phyloP scores from a whole-genome alignment of 1,140 invertebrate genomes.

The Chrysopa pallens region DNA sequence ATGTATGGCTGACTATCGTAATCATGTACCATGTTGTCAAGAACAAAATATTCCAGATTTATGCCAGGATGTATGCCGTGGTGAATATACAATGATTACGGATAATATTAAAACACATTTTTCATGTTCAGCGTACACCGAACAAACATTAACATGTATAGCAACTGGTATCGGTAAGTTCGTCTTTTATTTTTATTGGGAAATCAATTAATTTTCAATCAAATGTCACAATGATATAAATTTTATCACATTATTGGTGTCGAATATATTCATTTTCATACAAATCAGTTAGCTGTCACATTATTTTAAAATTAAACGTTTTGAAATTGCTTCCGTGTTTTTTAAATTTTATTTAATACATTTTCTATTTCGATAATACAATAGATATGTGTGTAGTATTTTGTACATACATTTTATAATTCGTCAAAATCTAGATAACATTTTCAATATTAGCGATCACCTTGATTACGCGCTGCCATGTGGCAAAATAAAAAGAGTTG shows the following conservation, averaged over 20 bases:
- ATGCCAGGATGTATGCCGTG: slow-evolving; percentile 68
- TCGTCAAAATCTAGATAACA: too few relatives aligned
- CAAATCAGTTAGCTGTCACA: too few relatives aligned
- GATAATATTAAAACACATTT: slow-evolving; percentile 67
- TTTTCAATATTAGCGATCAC: too few relatives aligned
- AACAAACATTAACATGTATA: slow-evolving; percentile 62
- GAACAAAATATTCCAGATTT: slow-evolving; percentile 62
- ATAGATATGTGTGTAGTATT: too few relatives aligned
- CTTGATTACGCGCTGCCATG: too few relatives aligned
- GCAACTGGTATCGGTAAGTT: slow-evolving; percentile 56
- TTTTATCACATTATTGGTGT: slow-evolving; percentile 1
- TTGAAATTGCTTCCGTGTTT: too few relatives aligned
- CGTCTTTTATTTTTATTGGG: not conserved
- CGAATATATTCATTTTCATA: too few relatives aligned
- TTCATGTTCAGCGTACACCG: slow-evolving; percentile 64
- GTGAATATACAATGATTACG: slow-evolving; percentile 66
- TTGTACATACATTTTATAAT: too few relatives aligned
- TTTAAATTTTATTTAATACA: too few relatives aligned
- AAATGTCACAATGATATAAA: not conserved
- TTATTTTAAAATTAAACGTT: too few relatives aligned
- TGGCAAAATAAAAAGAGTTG: too few relatives aligned
- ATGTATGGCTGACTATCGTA: slow-evolving; percentile 57
- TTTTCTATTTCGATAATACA: too few relatives aligned
- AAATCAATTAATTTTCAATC: not conserved
- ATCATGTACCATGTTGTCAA: slow-evolving; percentile 68